Conservation (phyloP, 2,888 invertebrate species). For the Eledona agricola region DNA sequence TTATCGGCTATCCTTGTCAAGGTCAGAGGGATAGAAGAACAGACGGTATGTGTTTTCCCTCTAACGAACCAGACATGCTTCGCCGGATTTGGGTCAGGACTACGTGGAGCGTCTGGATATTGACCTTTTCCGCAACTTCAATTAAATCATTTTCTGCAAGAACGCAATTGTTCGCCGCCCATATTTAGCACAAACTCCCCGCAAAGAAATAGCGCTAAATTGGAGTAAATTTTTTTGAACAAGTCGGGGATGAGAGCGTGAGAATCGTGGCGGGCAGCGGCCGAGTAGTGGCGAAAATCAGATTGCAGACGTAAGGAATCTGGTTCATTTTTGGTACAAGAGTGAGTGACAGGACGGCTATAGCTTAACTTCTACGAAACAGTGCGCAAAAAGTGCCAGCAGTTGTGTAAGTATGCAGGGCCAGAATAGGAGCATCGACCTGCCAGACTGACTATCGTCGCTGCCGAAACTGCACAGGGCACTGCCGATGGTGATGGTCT, state of each 20-base stretch:
- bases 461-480: conserved; percentile 45
- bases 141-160: neutral
- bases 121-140: conserved; percentile 24
- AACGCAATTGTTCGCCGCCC: too few relatives aligned
- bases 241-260: conserved; percentile 9
- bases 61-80: conserved; percentile 27
- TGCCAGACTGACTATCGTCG: conserved; percentile 42
- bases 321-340: conserved; percentile 52
- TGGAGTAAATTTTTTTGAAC: too few relatives aligned
- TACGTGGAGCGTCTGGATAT: conserved; percentile 35
- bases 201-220: too few relatives aligned
- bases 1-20: conserved; percentile 15
- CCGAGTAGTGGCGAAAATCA: conserved; percentile 32
- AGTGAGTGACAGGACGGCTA: conserved; percentile 54
- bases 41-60: conserved; percentile 12
- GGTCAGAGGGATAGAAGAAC: conserved; percentile 12
- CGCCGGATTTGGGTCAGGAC: conserved; percentile 35
- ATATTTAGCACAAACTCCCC: too few relatives aligned
- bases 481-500: conserved; percentile 33
- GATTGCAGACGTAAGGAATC: conserved; percentile 48
- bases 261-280: conserved; percentile 14
- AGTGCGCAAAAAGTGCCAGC: conserved; percentile 54
- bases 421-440: conserved; percentile 57
- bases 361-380: conserved; percentile 55
- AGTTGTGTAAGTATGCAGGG: conserved; percentile 55